phyloP scores from a whole-genome alignment of 2,113 vertebrate genomes.

The Diphyllodes magnificus region DNA sequence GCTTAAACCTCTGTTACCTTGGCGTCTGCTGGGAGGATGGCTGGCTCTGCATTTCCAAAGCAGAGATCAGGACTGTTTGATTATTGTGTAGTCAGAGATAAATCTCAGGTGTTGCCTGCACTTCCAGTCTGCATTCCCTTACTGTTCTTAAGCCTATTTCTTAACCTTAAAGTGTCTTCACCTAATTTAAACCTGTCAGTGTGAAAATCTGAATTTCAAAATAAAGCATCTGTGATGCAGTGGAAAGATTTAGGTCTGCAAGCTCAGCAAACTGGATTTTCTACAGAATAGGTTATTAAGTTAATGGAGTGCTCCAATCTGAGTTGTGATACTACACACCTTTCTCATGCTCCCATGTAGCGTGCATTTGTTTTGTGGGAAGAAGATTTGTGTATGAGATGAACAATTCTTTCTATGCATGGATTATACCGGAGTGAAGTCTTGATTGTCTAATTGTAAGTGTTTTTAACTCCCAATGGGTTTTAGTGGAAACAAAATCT shows the following conservation, averaged over 20 bases:
- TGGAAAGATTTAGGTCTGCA: neutral
- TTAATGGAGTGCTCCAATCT: neutral
- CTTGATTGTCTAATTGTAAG: neutral
- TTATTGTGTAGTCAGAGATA: neutral
- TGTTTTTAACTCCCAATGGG: neutral
- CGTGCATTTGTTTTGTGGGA: neutral
- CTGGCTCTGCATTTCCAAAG: neutral
- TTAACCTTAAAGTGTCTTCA: neutral
- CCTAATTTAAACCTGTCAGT: neutral
- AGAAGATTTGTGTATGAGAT: neutral
- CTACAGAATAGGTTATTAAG: neutral
- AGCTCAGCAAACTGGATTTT: neutral
- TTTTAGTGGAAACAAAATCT: neutral
- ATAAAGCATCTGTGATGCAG: neutral
- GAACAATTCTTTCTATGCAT: neutral
- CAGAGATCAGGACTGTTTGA: neutral
- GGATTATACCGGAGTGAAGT: neutral
- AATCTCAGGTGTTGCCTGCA: neutral
- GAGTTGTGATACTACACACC: neutral
- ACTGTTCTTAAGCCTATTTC: neutral
- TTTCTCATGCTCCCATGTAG: neutral
- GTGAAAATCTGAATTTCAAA: neutral
- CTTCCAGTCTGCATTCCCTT: neutral
- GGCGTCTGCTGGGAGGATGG: neutral
- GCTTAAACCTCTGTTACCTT: neutral